Percentiles rank a stretch among this genome's conserved stretches.
Evolutionary conservation across 2,888 invertebrate genomes (phyloP).

Genomic region (Ctenicera cuprea): DNA sequence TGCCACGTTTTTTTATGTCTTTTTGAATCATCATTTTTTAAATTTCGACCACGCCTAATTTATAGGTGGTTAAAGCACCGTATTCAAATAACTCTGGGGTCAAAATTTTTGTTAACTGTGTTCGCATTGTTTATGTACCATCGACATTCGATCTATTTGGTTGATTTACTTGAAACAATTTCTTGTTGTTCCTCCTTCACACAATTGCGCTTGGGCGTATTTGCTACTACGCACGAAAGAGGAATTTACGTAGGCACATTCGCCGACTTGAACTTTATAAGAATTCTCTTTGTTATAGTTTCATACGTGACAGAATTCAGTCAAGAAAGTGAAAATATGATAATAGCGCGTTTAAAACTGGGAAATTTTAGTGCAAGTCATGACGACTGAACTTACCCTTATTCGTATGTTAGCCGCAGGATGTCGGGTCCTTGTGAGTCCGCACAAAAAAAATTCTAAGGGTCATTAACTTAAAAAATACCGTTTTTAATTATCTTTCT

Average conservation of each 20-base stretch:
- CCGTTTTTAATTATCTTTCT: slow-evolving; percentile 6
- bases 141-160: too few species aligned
- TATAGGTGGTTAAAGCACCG: too few species aligned
- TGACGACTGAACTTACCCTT: neutral
- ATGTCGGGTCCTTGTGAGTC: neutral
- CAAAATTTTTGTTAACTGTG: too few species aligned
- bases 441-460: neutral
- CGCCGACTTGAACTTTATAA: slow-evolving; percentile 18
- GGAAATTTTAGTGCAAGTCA: neutral
- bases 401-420: neutral
- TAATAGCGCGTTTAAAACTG: neutral
- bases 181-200: slow-evolving; percentile 24
- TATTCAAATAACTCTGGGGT: too few species aligned
- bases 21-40: too few species aligned
- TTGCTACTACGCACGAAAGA: slow-evolving; percentile 29
- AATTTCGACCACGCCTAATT: too few species aligned
- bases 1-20: too few species aligned
- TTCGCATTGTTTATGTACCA: too few species aligned
- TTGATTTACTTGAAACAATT: neutral
- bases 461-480: slow-evolving; percentile 6
- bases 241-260: slow-evolving; percentile 30
- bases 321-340: slow-evolving; percentile 28
- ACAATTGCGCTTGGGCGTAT: slow-evolving; percentile 10
- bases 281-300: slow-evolving; percentile 20
- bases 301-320: neutral